These are phyloP conservation scores for Delichon dasypus DNA, from an alignment of 2,797 vertebrate species.

Conservation along the genomic window DNA sequence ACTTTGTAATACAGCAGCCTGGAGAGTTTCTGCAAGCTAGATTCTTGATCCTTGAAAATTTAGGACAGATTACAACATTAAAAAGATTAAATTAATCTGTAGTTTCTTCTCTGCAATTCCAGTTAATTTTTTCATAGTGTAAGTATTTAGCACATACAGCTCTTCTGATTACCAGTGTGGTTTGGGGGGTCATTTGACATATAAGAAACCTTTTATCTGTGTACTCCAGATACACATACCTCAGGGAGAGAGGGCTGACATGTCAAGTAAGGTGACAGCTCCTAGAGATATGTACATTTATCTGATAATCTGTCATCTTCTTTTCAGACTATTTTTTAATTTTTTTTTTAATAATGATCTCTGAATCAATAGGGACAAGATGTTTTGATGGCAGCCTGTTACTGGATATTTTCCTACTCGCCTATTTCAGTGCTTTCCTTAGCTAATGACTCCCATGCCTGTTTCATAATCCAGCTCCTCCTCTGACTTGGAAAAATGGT, in stretches of 20 bases:
- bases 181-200: neutral
- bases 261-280: neutral
- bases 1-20: neutral
- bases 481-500: neutral
- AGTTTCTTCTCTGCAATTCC: neutral
- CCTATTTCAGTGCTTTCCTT: neutral
- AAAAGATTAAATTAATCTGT: neutral
- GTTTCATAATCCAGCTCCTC: neutral
- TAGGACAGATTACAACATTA: neutral
- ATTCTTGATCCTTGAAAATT: neutral
- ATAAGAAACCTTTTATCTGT: neutral
- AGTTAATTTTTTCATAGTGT: neutral
- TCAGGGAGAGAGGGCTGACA: neutral
- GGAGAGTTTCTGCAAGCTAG: neutral
- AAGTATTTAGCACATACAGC: neutral
- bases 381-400: neutral
- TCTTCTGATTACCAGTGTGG: neutral
- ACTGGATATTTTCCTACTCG: neutral
- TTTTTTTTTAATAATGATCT: neutral
- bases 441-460: neutral
- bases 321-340: neutral
- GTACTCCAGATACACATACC: neutral
- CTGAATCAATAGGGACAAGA: neutral
- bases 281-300: neutral
- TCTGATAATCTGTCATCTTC: neutral